These are phyloP conservation scores for Steinernema scapterisci DNA, from an alignment of 2,888 invertebrate genomes.

Conservation along the genomic window DNA sequence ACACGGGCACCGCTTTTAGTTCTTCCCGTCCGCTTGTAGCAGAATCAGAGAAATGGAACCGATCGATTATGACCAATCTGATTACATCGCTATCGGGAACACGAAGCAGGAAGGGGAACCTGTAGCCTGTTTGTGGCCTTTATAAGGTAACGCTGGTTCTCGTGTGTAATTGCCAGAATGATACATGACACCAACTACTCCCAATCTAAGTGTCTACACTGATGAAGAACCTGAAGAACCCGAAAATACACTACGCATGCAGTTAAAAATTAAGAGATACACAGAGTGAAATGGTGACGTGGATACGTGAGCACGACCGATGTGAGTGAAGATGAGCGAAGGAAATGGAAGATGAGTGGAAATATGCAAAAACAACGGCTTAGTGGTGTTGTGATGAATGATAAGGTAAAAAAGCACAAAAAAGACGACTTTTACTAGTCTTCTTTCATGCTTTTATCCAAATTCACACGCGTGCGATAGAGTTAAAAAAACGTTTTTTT, in stretches of 20 bases:
- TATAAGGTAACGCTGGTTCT: too few relatives aligned
- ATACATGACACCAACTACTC: background rate
- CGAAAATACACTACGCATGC: background rate
- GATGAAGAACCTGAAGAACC: background rate
- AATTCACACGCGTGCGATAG: conserved; percentile 28
- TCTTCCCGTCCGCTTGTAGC: too few relatives aligned
- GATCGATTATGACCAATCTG: too few relatives aligned
- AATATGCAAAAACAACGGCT: background rate
- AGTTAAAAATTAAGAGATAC: background rate
- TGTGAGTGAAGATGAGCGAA: background rate
- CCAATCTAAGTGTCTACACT: background rate
- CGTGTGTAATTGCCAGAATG: too few relatives aligned
- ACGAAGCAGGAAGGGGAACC: too few relatives aligned
- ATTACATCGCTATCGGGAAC: too few relatives aligned
- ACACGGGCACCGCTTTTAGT: too few relatives aligned
- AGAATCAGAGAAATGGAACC: too few relatives aligned
- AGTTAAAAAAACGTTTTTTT: background rate
- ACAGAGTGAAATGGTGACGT: background rate
- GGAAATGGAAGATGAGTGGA: background rate
- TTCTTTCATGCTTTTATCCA: background rate
- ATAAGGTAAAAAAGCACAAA: background rate
- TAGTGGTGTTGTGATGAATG: background rate
- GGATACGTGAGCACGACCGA: background rate
- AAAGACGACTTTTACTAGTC: background rate
- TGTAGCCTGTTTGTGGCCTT: too few relatives aligned